Base-by-base conservation (phyloP, 2,797 vertebrate species). In the Labroides dimidiatus region DNA sequence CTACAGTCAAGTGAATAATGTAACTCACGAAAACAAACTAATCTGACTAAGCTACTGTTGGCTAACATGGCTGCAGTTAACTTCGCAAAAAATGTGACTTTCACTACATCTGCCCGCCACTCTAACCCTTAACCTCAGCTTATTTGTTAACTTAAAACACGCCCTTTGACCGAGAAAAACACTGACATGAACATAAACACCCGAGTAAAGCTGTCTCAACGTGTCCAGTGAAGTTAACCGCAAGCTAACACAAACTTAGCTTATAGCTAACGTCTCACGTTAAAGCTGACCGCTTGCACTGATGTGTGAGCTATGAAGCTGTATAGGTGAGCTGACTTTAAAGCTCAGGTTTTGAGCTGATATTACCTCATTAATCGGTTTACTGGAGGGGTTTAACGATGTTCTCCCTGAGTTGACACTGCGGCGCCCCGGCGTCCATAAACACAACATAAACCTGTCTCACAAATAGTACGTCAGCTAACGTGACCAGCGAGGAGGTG, bases 401-500 rank as follows among this genome's bases (percentile, higher is more conserved):
- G 45, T 59, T 45, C 58, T 55, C n/a, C 41, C 9, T 21, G 17
- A 2, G 30, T 16, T 52, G 27, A 52, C 24, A 6, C 30, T 17
- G 19, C 64, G 60, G 57, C 21, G 10, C 4, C 30, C 53, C 11
- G 55, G 53, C 66, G 56, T 53, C 71, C 44, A 59, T 48, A 68
- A 80, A 79, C 80, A 76, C 49, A 23, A 13, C 21, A 16, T 4
- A 50, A 69, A 70, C 19, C 0, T 33, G 88, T 90, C 87, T 54
- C 88, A 70, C 69, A 83, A 83, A 85, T 88, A 80, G 51, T 21
- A 83, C 89, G 90, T 91, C 88, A 90, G 72, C 19, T 12, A 9
- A 23, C 19, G 54, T 17, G 23, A 39, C 8, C 2, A n/a, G 20
- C 3, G 33, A 16, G 4, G 23, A 27, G 50, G 30, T 1, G 30